Evolutionary conservation across 2,113 vertebrate species (phyloP), one percentile per base, ranked within the genome.

Genomic region (Pituophis catenifer): DNA sequence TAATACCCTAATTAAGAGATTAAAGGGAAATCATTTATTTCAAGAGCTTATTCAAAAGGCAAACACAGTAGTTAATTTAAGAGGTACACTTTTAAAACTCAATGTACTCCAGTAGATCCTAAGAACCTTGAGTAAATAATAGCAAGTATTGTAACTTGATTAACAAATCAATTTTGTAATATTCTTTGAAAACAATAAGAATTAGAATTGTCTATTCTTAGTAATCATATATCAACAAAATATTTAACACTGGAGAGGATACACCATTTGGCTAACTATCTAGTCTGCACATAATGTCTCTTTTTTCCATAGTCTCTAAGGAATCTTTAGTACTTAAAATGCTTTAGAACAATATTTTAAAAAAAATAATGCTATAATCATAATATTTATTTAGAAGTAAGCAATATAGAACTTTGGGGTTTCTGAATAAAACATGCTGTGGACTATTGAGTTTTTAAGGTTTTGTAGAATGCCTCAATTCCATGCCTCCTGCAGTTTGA

Each of bases 401-500:
- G 57, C 8, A 53, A 8, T 7, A 53, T 21, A 50, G 29, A 38
- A 90, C 29, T 38, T 58, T 44, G 23, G 57, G 29, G 6, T 12
- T 12, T 53, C 7, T 38, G n/a, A 90, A 17, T 44, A 54, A 53
- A 81, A 53, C 2, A 65, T 62, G 91, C 11, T 15, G 15, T 86
- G n/a, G 33, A 55, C 19, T 90, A 19, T 55, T 55, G 50, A 86
- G 44, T 85, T 93, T 19, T 23, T 33, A 87, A n/a, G 33, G 59
- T 1, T 90, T 58, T 93, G 85, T 62, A 91, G 91, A 96, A 92
- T 91, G 96, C 29, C 19, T 86, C 58, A 90, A 86, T 94, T 96
- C 93, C 55, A 94, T 97, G 91, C 93, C 94, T 89, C 92, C 58
- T 95, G 38, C 96, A 95, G 91, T 96, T 96, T 93, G 91, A 95